Evolutionary conservation across 2,797 vertebrate genomes (phyloP), one percentile per base, ranked within the genome.

Genomic region (Enteromius trimaculatus): DNA sequence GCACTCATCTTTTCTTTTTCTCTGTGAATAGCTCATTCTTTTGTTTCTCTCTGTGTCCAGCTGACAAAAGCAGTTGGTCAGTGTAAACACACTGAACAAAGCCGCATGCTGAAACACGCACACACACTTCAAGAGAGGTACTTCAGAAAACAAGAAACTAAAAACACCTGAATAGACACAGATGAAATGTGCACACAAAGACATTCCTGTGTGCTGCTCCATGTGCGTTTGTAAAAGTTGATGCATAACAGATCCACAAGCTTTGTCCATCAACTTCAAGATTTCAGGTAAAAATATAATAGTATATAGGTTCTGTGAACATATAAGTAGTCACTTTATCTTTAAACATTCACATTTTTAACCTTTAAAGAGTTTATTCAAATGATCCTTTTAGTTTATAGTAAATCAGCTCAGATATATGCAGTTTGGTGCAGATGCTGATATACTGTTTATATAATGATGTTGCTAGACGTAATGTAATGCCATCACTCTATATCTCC

Each of bases 11-110:
- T 79, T 13, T 53, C 19, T 80, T 71, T 71, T 58, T 69, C 53
- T 66, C 64, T 76, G 53, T 39, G 9, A 71, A 65, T 53, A 13
- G 23, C 55, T 65, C 44, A 14, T 58, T 77, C 69, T 74, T 23
- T 58, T 81, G 39, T 84, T 29, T 65, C 39, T 34, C 51, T 72
- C 69, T 83, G 77, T 76, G 75, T 74, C 75, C 69, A 70, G 72
- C 79, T 77, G n/a, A 69, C 77, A 62, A 60, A 77, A 78, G 39
- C 74, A 77, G 69, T 70, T 72, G 76, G 55, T 51, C 70, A 64
- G 39, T 34, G 37, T 64, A 82, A 51, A 82, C 80, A 68, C 42
- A 47, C 6, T 74, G 65, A 69, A 79, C 58, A 77, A 62, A 83
- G 29, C 60, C 49, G 71, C 37, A 29, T 21, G 64, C 70, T 75